Conservation (phyloP, 2,797 vertebrate species). For the Prunella strophiata region DNA sequence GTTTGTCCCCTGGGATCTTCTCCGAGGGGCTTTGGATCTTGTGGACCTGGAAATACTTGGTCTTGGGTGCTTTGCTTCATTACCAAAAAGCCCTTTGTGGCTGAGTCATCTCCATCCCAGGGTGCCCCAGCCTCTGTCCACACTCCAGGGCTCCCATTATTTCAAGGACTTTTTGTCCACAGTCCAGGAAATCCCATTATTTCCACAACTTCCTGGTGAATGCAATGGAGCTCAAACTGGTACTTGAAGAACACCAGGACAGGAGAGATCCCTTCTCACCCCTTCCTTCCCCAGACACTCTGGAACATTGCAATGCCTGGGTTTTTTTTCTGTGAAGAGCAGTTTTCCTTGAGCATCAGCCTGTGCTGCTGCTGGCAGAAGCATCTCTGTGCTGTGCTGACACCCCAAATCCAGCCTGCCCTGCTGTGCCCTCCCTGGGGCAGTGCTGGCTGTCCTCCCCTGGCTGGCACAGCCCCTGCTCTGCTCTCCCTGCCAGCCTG, state of each 20-base stretch:
- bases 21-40: background rate
- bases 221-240: background rate
- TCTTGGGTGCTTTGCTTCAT: background rate
- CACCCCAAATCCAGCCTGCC: background rate
- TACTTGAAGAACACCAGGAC: background rate
- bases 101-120: background rate
- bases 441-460: constrained; percentile 9
- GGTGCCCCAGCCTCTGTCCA: background rate
- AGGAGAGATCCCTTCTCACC: background rate
- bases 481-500: background rate
- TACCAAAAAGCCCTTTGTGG: background rate
- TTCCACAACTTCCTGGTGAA: background rate
- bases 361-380: background rate
- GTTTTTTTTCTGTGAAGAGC: background rate
- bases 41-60: background rate
- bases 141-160: background rate
- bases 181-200: background rate
- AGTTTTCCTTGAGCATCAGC: background rate
- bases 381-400: background rate
- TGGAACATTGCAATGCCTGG: accelerated
- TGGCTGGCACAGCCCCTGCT: background rate
- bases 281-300: background rate
- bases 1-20: background rate
- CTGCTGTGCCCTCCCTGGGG: background rate
- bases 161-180: background rate